Evolutionary conservation across 2,797 vertebrate genomes (phyloP).

Genomic region (Hemibagrus guttatus): DNA sequence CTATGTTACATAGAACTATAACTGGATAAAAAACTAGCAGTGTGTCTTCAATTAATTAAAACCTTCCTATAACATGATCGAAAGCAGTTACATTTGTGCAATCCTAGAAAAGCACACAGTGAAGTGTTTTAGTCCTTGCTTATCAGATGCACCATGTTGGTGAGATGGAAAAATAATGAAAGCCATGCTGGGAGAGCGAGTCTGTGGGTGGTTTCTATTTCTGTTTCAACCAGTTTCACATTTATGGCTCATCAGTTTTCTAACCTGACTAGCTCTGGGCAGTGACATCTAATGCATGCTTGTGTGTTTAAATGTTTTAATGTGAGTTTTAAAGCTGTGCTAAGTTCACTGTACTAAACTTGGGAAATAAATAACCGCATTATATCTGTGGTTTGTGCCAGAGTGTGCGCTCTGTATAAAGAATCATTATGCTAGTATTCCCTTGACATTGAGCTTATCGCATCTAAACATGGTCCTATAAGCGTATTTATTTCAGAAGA

Average conservation of each 20-base stretch:
- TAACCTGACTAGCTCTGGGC: slow-evolving; percentile 22
- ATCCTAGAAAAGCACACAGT: not conserved
- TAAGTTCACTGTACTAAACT: slow-evolving; percentile 20
- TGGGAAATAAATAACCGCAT: not conserved
- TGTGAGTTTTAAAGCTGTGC: slow-evolving; percentile 48
- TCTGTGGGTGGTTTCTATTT: slow-evolving; percentile 47
- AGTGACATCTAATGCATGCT: slow-evolving; percentile 38
- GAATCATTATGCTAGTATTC: not conserved
- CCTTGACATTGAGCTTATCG: slow-evolving; percentile 13
- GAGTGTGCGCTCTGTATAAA: not conserved
- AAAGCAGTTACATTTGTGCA: not conserved
- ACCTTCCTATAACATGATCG: not conserved
- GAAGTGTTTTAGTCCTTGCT: not conserved
- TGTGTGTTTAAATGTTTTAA: slow-evolving; percentile 45
- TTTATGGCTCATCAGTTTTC: slow-evolving; percentile 33
- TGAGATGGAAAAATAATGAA: slow-evolving; percentile 42
- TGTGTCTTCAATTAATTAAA: not conserved
- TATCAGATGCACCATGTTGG: slow-evolving; percentile 28
- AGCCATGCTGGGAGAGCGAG: slow-evolving; percentile 19
- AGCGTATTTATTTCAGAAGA: not conserved
- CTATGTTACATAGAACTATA: not conserved
- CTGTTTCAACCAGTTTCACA: slow-evolving; percentile 29
- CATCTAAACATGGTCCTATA: not conserved
- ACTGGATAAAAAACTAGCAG: not conserved
- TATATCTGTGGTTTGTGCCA: not conserved